phyloP scores from a whole-genome alignment of 2,888 invertebrate genomes.

The Eupsilia transversa region DNA sequence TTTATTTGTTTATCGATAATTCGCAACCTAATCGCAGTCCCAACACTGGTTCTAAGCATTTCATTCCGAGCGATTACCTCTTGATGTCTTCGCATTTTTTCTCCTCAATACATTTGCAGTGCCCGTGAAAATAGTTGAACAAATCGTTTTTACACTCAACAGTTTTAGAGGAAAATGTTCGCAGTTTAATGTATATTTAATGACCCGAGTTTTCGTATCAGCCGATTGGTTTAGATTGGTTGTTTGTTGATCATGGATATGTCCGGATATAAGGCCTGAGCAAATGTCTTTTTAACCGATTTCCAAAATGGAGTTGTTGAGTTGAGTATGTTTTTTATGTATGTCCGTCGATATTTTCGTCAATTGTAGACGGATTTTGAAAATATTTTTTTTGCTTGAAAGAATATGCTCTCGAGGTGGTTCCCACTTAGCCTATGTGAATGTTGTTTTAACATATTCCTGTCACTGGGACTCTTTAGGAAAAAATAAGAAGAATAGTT shows the following conservation, averaged over 20 bases:
- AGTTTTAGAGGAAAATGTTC: constrained; percentile 31
- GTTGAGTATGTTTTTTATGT: no score
- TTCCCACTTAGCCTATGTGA: no score
- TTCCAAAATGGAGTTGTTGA: no score
- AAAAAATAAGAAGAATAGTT: no score
- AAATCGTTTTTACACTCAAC: constrained; percentile 61
- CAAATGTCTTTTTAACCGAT: no score
- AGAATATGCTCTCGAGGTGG: no score
- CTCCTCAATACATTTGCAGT: constrained; percentile 58
- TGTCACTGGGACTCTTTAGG: no score
- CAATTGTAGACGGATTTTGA: no score
- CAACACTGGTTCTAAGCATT: constrained; percentile 60
- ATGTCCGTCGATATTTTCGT: no score
- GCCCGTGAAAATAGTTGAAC: constrained; percentile 64
- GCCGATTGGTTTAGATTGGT: constrained; percentile 1
- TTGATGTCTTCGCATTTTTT: constrained; percentile 65
- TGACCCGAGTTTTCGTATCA: constrained; percentile 22
- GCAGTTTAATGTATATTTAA: constrained; percentile 58
- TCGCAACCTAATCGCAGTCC: constrained; percentile 29
- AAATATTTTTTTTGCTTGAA: no score
- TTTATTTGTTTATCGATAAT: constrained; percentile 32
- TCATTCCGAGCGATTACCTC: constrained; percentile 67
- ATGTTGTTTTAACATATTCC: no score
- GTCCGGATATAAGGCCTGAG: not conserved
- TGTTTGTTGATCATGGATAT: constrained; percentile 1